Evolutionary conservation across 2,797 vertebrate genomes (phyloP).

Genomic region (Pipistrellus kuhlii): DNA sequence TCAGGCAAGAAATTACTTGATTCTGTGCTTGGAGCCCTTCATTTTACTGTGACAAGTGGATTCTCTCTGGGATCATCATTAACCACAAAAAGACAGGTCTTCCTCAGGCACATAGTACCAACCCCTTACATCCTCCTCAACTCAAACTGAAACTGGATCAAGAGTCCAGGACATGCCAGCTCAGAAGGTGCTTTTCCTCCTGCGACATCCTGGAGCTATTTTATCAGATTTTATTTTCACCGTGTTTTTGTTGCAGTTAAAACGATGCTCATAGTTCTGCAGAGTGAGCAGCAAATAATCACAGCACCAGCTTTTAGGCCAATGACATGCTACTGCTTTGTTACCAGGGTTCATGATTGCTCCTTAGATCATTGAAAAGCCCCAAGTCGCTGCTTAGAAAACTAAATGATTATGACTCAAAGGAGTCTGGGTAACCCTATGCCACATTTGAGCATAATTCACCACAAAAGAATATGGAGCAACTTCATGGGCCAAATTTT

Average conservation of each 20-base stretch:
- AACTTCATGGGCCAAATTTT: not conserved
- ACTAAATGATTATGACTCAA: not conserved
- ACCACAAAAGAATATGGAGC: not conserved
- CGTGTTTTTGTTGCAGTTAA: not conserved
- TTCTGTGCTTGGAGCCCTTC: conserved; percentile 34
- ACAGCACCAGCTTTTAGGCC: not conserved
- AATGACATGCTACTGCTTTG: not conserved
- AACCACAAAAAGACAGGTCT: not conserved
- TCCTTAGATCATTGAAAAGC: conserved; percentile 17
- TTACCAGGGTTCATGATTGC: not conserved
- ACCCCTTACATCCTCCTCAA: not conserved
- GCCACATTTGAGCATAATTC: not conserved
- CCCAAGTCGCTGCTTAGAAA: conserved; percentile 42
- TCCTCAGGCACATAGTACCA: not conserved
- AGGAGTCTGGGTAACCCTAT: not conserved
- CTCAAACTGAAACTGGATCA: not conserved
- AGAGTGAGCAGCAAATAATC: not conserved
- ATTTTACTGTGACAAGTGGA: not conserved
- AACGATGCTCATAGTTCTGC: not conserved
- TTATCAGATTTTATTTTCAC: not conserved
- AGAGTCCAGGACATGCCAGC: not conserved
- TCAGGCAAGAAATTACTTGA: conserved; percentile 46
- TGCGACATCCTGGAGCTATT: not conserved
- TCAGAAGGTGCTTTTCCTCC: not conserved
- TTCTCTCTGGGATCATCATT: not conserved